These are phyloP conservation scores for Pelodiscus sinensis DNA, from an alignment of 2,113 vertebrate species.

Conservation along the genomic window DNA sequence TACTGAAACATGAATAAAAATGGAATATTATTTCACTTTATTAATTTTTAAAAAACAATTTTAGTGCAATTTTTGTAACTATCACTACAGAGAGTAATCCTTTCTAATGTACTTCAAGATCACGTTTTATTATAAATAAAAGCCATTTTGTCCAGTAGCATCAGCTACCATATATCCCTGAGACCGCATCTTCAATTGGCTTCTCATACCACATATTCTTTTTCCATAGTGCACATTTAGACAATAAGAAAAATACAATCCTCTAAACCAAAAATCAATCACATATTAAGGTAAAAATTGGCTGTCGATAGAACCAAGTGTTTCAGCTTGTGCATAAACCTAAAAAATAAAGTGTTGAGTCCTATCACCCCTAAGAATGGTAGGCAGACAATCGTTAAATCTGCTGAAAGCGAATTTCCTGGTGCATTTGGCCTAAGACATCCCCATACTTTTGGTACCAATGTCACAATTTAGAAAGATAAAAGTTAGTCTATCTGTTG, in stretches of 20 bases:
- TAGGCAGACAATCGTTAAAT: background rate
- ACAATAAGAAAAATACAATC: background rate
- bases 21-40: conserved; percentile 32
- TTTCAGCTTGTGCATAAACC: background rate
- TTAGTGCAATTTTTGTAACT: background rate
- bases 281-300: background rate
- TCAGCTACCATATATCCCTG: background rate
- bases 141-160: background rate
- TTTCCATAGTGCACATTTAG: background rate
- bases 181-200: background rate
- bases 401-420: background rate
- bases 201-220: background rate
- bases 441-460: background rate
- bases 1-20: background rate
- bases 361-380: background rate
- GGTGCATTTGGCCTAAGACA: background rate
- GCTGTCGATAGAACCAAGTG: background rate
- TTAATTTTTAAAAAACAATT: background rate
- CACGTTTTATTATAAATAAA: background rate
- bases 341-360: background rate
- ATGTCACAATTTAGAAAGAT: background rate
- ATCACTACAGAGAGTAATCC: background rate
- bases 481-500: background rate
- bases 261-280: background rate
- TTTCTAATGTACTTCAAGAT: background rate